Conservation (phyloP, 2,113 vertebrate species). For the Centrocercus urophasianus region DNA sequence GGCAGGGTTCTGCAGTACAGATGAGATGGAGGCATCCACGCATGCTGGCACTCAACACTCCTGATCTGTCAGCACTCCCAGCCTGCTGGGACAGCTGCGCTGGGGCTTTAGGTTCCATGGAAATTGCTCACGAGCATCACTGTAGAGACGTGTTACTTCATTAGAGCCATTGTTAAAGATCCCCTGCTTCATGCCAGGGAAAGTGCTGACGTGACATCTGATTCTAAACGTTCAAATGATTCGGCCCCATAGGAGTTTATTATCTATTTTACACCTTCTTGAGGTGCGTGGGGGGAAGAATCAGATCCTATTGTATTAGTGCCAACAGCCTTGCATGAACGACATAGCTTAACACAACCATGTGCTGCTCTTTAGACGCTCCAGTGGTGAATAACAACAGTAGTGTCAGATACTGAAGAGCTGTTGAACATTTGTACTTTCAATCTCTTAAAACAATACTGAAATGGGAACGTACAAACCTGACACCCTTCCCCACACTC, state of each 20-base stretch:
- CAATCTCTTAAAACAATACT: background rate
- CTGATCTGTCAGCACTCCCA: background rate
- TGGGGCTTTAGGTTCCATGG: background rate
- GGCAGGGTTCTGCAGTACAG: background rate
- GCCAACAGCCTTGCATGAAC: background rate
- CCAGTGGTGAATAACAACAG: background rate
- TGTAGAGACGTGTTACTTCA: background rate
- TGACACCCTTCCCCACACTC: background rate
- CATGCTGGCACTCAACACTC: too few species aligned
- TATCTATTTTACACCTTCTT: background rate
- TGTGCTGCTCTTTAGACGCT: slow-evolving; percentile 9
- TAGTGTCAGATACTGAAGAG: background rate
- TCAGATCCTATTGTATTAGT: background rate
- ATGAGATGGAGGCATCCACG: background rate
- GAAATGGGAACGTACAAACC: slow-evolving; percentile 24
- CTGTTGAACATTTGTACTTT: slow-evolving; percentile 34
- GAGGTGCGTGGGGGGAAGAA: background rate
- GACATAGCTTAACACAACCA: background rate
- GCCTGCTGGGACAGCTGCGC: background rate
- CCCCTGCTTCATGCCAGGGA: background rate
- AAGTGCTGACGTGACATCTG: background rate
- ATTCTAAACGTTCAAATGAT: background rate
- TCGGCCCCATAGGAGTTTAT: background rate
- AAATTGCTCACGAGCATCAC: background rate
- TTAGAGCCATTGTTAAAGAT: background rate